Evolutionary conservation across 2,113 vertebrate genomes (phyloP), one percentile per base, ranked within the genome.

Genomic region (Rhea americana): DNA sequence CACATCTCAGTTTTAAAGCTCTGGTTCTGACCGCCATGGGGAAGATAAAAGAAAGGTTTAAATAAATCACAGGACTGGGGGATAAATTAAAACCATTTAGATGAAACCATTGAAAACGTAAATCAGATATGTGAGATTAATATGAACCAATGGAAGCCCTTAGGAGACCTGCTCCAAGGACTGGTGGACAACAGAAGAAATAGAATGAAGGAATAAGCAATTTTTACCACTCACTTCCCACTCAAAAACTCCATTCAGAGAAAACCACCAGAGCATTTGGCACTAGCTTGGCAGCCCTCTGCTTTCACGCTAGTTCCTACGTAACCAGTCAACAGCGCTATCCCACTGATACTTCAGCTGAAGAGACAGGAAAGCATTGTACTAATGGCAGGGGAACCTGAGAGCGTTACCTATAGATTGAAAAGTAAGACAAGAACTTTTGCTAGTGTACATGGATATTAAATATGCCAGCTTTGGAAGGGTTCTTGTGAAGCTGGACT

Each of bases 61-160:
- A 73, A 94, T 63, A 47, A 79, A 70, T 77, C 61, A 3, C 17
- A 28, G 43, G 26, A 5, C 2, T 11, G 2, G 5, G 25, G 9
- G n/a, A 81, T 84, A 90, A 90, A 82, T 66, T 76, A 53, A 93
- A 96, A 73, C 5, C 10, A 8, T 72, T 91, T 47, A 6, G 26
- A 26, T 41, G 13, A 51, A 87, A 67, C 3, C n/a, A 74, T 61
- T 32, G 50, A 43, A 59, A 79, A 84, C 75, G 3, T 5, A 1
- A 51, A 21, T 11, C 35, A 41, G 20, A 26, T 53, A 20, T 16
- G 15, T 72, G n/a, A 71, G 26, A 66, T 63, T 17, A 26, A 17
- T 18, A 14, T 8, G 41, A 70, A 85, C 19, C 5, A 30, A 8
- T 1, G 8, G 15, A 45, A 35, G 30, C 5, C 50, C 17, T 85